Percentiles rank a stretch among this genome's conserved stretches.
Evolutionary conservation across 2,888 invertebrate species (phyloP).

Genomic region (Meganola albula): DNA sequence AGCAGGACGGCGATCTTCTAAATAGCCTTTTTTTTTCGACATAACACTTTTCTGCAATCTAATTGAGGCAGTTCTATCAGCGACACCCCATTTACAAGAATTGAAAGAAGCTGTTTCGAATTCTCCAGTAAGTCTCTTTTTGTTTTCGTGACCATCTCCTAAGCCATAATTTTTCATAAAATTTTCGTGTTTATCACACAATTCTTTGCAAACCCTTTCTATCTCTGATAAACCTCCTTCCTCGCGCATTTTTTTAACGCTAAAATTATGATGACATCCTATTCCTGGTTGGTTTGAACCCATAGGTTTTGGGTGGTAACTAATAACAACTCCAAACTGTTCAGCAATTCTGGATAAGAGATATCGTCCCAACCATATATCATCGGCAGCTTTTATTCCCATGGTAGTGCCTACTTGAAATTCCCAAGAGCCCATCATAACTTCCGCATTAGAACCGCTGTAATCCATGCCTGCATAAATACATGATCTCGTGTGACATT

Average conservation of each 20-base stretch:
- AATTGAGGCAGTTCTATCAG: slow-evolving; percentile 94
- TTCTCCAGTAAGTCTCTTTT: slow-evolving; percentile 92
- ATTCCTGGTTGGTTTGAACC: slow-evolving; percentile 91
- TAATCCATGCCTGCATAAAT: slow-evolving; percentile 95
- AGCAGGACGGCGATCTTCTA: slow-evolving; percentile 95
- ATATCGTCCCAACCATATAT: slow-evolving; percentile 92
- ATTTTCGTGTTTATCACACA: slow-evolving; percentile 63
- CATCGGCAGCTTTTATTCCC: slow-evolving; percentile 89
- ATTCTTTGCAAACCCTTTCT: slow-evolving; percentile 90
- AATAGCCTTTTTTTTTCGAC: slow-evolving; percentile 91
- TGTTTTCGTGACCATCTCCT: slow-evolving; percentile 95
- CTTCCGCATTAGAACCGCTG: slow-evolving; percentile 97
- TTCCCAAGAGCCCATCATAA: slow-evolving; percentile 97
- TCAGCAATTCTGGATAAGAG: slow-evolving; percentile 89
- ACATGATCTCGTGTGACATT: slow-evolving; percentile 90
- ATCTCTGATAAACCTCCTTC: slow-evolving; percentile 85
- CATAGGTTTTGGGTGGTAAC: slow-evolving; percentile 84
- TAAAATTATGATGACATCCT: slow-evolving; percentile 94
- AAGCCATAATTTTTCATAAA: slow-evolving; percentile 94
- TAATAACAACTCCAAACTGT: slow-evolving; percentile 86
- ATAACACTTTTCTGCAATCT: slow-evolving; percentile 94
- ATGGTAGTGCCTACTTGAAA: slow-evolving; percentile 94
- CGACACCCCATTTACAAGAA: slow-evolving; percentile 91
- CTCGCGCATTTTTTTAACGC: slow-evolving; percentile 88
- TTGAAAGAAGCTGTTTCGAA: slow-evolving; percentile 97